These are phyloP conservation scores for Radopholus similis DNA, from an alignment of 1,140 invertebrate genomes.

Conservation along the genomic window DNA sequence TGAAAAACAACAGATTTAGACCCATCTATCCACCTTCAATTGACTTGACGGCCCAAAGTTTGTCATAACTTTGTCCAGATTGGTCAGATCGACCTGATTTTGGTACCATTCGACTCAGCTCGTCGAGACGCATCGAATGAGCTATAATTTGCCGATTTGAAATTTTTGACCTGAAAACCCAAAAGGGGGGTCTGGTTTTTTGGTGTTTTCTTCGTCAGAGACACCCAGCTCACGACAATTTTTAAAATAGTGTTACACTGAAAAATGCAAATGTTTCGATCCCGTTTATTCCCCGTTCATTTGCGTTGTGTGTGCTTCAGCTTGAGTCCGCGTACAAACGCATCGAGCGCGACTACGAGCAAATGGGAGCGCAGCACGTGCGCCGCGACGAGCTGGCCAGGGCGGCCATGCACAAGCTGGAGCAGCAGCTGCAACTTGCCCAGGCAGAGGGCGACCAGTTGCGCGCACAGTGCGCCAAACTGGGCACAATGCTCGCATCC, in stretches of 20 bases:
- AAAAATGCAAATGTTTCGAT: conserved; percentile 18
- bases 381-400: conserved; percentile 78
- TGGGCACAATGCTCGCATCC: conserved; percentile 12
- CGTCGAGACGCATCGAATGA: too few relatives aligned
- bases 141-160: too few relatives aligned
- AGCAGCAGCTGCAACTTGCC: conserved; percentile 75
- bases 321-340: conserved; percentile 23
- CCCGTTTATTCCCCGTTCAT: background rate
- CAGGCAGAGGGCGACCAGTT: conserved; percentile 60
- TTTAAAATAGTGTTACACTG: conserved; percentile 68
- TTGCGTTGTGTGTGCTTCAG: conserved; percentile 17
- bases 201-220: too few relatives aligned
- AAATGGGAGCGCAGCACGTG: conserved; percentile 64
- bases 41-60: too few relatives aligned
- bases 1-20: too few relatives aligned
- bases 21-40: too few relatives aligned
- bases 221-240: conserved; percentile 77
- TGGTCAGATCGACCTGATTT: too few relatives aligned
- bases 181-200: conserved; percentile 63
- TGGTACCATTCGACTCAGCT: too few relatives aligned
- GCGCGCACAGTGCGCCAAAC: conserved; percentile 54
- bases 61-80: too few relatives aligned
- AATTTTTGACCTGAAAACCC: too few relatives aligned
- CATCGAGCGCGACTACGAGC: conserved; percentile 38
- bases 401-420: conserved; percentile 74